Conservation (phyloP, 2,888 invertebrate genomes). For the Thereva unica region DNA sequence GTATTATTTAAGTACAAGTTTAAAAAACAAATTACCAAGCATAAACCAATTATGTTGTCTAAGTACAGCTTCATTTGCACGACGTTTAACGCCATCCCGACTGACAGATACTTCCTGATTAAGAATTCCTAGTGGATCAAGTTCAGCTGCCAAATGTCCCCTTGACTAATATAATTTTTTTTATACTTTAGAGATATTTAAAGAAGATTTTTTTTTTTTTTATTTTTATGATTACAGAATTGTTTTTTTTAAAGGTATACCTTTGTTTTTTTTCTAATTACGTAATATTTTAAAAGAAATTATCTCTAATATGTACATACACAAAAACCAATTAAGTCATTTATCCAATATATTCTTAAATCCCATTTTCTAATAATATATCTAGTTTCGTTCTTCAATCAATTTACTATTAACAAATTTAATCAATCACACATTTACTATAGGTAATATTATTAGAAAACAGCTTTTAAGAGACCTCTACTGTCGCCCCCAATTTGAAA, state of each 20-base stretch:
- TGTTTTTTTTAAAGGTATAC: slow-evolving; percentile 1
- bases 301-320: too few relatives aligned
- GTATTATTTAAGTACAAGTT: slow-evolving; percentile 20
- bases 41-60: slow-evolving; percentile 58
- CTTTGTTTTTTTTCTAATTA: slow-evolving; percentile 7
- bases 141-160: slow-evolving; percentile 80
- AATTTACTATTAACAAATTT: too few relatives aligned
- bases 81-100: slow-evolving; percentile 58
- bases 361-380: not conserved
- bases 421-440: too few relatives aligned
- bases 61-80: slow-evolving; percentile 59
- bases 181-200: slow-evolving; percentile 12
- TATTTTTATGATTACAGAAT: not conserved
- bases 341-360: not conserved
- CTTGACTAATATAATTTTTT: slow-evolving; percentile 63
- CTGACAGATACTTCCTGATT: slow-evolving; percentile 54
- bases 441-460: too few relatives aligned
- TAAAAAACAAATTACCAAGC: slow-evolving; percentile 52
- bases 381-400: not conserved
- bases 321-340: not conserved
- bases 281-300: not conserved
- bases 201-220: too few relatives aligned
- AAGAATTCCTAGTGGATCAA: slow-evolving; percentile 77
- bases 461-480: too few relatives aligned
- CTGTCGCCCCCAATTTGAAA: too few relatives aligned